These are phyloP conservation scores for Craniophora ligustri DNA, from an alignment of 2,888 invertebrate species.

Conservation along the genomic window DNA sequence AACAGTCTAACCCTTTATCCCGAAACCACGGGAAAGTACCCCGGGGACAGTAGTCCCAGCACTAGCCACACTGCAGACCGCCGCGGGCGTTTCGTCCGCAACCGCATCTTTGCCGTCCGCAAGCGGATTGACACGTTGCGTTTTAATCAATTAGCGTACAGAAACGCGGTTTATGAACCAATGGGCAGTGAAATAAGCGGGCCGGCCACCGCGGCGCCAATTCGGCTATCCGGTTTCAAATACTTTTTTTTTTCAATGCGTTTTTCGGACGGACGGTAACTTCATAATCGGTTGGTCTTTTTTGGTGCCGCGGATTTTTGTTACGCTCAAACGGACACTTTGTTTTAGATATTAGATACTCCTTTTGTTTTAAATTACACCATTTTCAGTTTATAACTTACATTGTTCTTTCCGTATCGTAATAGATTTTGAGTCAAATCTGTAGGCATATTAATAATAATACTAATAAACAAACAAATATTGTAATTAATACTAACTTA, in stretches of 20 bases:
- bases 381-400: conserved; percentile 13
- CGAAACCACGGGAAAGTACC: conserved; percentile 12
- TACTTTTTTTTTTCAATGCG: conserved; percentile 61
- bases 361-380: conserved; percentile 24
- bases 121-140: conserved; percentile 82
- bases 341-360: conserved; percentile 54
- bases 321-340: conserved; percentile 54
- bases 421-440: too few species aligned
- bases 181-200: conserved; percentile 85
- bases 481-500: too few species aligned
- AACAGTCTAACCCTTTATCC: background rate
- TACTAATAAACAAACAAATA: too few species aligned
- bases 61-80: conserved; percentile 57
- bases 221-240: conserved; percentile 82
- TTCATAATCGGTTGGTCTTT: conserved; percentile 72
- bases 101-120: conserved; percentile 69
- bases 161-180: conserved; percentile 79
- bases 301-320: conserved; percentile 45
- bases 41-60: conserved; percentile 30
- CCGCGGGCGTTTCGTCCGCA: conserved; percentile 57
- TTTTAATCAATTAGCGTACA: conserved; percentile 87
- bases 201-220: conserved; percentile 75
- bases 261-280: conserved; percentile 63
- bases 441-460: too few species aligned
- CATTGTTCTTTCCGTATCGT: background rate